Evolutionary conservation across 2,797 vertebrate species (phyloP).

Genomic region (Gallirallus australis): DNA sequence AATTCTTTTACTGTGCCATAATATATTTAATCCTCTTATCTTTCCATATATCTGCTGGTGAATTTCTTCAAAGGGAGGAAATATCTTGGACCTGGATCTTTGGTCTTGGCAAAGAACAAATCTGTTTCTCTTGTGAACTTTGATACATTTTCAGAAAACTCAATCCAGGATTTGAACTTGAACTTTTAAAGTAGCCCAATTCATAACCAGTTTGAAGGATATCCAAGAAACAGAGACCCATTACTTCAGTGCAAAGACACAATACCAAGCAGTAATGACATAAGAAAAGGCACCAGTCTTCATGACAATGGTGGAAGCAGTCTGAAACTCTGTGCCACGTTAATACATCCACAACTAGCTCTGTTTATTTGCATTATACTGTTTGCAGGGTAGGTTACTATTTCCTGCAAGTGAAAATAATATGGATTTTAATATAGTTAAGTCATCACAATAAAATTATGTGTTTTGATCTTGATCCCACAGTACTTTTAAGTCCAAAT

Average conservation of each 20-base stretch:
- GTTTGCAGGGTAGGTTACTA: not conserved
- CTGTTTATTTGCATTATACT: not conserved
- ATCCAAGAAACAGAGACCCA: not conserved
- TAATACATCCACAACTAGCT: not conserved
- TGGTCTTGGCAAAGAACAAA: not conserved
- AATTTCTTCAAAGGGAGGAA: not conserved
- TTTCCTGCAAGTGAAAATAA: not conserved
- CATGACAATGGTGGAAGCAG: fast-evolving
- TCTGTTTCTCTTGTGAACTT: not conserved
- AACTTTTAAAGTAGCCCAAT: not conserved
- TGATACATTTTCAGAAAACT: not conserved
- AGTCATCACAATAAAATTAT: not conserved
- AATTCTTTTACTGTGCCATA: not conserved
- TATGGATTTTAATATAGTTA: not conserved
- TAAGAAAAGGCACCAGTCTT: not conserved
- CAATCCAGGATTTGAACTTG: not conserved
- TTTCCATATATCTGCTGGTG: not conserved
- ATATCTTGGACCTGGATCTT: not conserved
- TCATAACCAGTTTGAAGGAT: not conserved
- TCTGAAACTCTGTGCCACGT: not conserved
- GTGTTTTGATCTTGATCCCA: conserved; percentile 67
- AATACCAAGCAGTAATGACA: not conserved
- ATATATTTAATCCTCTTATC: not conserved
- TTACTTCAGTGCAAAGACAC: not conserved
- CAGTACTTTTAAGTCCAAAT: conserved; percentile 73